These are phyloP conservation scores for Oriolus oriolus DNA, from an alignment of 2,113 vertebrate species.

Conservation along the genomic window DNA sequence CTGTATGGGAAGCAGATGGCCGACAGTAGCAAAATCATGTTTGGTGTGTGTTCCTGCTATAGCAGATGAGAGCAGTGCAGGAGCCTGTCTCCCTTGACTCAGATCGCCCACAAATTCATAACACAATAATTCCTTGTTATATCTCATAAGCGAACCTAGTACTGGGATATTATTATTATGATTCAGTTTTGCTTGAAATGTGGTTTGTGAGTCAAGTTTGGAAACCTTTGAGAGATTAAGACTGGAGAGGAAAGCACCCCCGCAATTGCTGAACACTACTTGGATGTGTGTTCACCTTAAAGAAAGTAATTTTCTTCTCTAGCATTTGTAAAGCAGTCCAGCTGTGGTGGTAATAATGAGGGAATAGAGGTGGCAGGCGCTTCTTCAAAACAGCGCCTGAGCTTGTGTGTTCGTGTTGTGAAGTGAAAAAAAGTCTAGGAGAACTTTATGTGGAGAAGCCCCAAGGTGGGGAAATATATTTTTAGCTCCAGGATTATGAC, in stretches of 20 bases:
- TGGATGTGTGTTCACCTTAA: not conserved
- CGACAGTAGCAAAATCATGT: not conserved
- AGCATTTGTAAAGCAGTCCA: not conserved
- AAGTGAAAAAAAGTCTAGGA: not conserved
- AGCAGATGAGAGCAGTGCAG: not conserved
- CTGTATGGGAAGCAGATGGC: not conserved
- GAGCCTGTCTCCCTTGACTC: not conserved
- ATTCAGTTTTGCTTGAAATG: not conserved
- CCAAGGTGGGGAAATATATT: not conserved
- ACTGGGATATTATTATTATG: not conserved
- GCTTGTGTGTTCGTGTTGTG: not conserved
- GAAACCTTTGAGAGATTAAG: not conserved
- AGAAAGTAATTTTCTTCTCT: not conserved
- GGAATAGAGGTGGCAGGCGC: not conserved
- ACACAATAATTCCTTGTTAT: not conserved
- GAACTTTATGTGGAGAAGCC: not conserved
- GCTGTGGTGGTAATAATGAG: not conserved
- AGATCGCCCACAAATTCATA: not conserved
- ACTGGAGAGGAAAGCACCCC: not conserved
- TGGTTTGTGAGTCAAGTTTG: not conserved
- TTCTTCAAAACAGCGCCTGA: not conserved
- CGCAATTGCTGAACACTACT: not conserved
- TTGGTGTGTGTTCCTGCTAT: not conserved
- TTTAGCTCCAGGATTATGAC: slow-evolving; percentile 50
- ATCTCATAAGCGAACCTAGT: not conserved